Percentiles rank a stretch among this genome's conserved stretches.
phyloP scores from a whole-genome alignment of 2,888 invertebrate genomes.

The Drosophila pseudotalamancana region DNA sequence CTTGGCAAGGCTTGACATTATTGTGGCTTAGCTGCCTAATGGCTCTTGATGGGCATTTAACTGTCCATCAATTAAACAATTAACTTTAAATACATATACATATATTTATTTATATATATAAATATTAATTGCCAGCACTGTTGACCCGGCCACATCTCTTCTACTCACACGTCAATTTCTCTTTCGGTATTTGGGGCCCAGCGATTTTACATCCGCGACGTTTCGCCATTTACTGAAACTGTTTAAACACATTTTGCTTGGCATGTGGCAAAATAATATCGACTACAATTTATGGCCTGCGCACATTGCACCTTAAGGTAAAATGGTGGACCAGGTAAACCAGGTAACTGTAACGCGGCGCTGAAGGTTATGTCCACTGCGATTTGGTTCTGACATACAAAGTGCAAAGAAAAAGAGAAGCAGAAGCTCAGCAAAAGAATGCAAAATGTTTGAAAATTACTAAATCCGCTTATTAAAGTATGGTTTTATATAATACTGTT shows the following conservation, averaged over 20 bases:
- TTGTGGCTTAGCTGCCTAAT: conserved; percentile 51
- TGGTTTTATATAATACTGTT: background rate
- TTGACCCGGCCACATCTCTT: conserved; percentile 24
- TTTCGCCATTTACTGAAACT: conserved; percentile 62
- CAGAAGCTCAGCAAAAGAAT: conserved; percentile 19
- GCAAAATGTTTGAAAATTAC: conserved; percentile 69
- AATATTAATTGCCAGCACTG: conserved; percentile 64
- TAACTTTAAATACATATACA: conserved; percentile 35
- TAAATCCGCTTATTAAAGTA: conserved; percentile 73
- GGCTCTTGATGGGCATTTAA: conserved; percentile 58
- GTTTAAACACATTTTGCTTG: conserved; percentile 25
- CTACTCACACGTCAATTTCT: conserved; percentile 42
- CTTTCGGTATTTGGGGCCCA: conserved; percentile 1
- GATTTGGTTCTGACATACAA: conserved; percentile 30
- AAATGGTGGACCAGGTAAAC: conserved; percentile 43
- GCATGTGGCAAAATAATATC: conserved; percentile 22
- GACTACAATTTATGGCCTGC: conserved; percentile 61
- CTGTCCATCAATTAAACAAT: conserved; percentile 73
- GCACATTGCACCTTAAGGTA: conserved; percentile 54
- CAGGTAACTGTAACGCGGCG: conserved; percentile 69
- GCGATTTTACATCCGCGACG: conserved; percentile 66
- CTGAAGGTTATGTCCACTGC: conserved; percentile 63
- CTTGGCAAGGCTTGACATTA: conserved; percentile 65
- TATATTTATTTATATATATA: conserved; percentile 52
- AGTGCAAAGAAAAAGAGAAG: conserved; percentile 8